Percentiles rank a stretch among this genome's conserved stretches.
These are phyloP conservation scores for Merops nubicus DNA, from an alignment of 2,113 vertebrate species.

Conservation along the genomic window DNA sequence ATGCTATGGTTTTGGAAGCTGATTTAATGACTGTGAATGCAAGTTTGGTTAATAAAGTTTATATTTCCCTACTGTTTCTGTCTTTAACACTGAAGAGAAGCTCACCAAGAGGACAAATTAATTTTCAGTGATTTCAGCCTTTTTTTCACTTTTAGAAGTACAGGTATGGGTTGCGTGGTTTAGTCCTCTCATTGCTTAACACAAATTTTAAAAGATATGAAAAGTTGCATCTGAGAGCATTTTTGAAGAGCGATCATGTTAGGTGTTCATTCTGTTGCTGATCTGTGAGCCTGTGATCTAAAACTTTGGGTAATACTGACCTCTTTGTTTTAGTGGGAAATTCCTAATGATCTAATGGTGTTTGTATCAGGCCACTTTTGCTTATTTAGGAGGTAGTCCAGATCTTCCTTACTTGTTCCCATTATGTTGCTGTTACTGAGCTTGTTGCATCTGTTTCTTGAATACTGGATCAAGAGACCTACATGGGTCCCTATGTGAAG, in stretches of 20 bases:
- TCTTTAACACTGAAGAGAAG: not conserved
- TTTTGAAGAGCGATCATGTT: accelerated
- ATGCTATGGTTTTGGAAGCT: not conserved
- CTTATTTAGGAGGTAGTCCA: not conserved
- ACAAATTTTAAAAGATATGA: not conserved
- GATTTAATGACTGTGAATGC: not conserved
- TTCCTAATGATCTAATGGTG: not conserved
- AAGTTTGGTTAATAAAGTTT: not conserved
- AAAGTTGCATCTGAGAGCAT: not conserved
- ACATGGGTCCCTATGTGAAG: accelerated
- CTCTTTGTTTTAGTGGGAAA: not conserved
- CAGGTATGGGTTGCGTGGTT: not conserved
- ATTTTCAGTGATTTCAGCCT: not conserved
- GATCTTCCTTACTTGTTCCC: not conserved
- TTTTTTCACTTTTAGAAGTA: not conserved
- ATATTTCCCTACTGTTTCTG: not conserved
- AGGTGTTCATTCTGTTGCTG: not conserved
- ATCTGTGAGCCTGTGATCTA: not conserved
- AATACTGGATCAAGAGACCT: not conserved
- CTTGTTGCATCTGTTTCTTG: not conserved
- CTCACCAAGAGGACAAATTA: not conserved
- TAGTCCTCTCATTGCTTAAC: not conserved
- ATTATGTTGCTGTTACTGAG: not conserved
- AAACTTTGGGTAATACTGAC: not conserved
- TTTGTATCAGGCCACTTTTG: not conserved